Conservation (phyloP, 2,888 invertebrate species). For the Lasioglossum calceatum region DNA sequence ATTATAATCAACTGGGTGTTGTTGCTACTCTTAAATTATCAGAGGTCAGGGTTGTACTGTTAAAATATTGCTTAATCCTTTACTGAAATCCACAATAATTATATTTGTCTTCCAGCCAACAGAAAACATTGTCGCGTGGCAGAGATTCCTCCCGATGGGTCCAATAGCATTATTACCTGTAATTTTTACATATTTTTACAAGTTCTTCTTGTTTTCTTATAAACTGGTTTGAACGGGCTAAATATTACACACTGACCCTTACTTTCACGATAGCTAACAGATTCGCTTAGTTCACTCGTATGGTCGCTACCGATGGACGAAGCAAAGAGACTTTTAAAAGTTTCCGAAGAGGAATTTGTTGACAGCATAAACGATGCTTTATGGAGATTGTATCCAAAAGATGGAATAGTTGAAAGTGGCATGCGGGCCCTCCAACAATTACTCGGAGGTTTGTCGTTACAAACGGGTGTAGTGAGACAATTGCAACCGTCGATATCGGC, state of each 20-base stretch:
- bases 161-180: slow-evolving; percentile 96
- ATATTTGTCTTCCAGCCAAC: slow-evolving; percentile 85
- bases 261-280: slow-evolving; percentile 86
- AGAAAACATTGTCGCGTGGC: slow-evolving; percentile 97
- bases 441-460: slow-evolving; percentile 83
- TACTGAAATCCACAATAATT: background rate
- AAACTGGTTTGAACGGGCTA: background rate
- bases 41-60: slow-evolving; percentile 86
- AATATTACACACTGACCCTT: background rate
- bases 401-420: slow-evolving; percentile 85
- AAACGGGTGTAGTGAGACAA: slow-evolving; percentile 86
- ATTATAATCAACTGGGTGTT: slow-evolving; percentile 95
- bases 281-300: slow-evolving; percentile 94
- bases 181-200: slow-evolving; percentile 73
- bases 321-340: slow-evolving; percentile 89
- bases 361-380: slow-evolving; percentile 95
- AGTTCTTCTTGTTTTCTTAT: background rate
- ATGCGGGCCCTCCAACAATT: slow-evolving; percentile 86
- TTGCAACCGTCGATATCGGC: slow-evolving; percentile 89
- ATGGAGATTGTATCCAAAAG: slow-evolving; percentile 88
- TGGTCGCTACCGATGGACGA: slow-evolving; percentile 94
- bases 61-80: background rate
- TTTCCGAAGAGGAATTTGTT: slow-evolving; percentile 93
- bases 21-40: slow-evolving; percentile 95
- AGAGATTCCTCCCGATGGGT: slow-evolving; percentile 96